Percentiles rank a stretch among this genome's conserved stretches.
These are phyloP conservation scores for Eira barbara DNA, from an alignment of 2,113 vertebrate genomes.

Conservation along the genomic window DNA sequence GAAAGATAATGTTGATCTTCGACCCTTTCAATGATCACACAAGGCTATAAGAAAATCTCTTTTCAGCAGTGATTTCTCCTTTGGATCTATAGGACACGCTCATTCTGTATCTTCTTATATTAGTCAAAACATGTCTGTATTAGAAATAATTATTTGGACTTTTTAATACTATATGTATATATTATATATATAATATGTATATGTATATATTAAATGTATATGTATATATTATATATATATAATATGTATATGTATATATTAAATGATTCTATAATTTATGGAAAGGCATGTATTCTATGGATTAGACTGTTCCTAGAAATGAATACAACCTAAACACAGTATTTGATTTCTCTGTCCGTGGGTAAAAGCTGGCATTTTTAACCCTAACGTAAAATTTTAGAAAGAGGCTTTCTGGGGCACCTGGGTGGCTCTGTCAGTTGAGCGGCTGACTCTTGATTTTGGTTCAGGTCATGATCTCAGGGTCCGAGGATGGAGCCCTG, in stretches of 20 bases:
- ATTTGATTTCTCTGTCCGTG: slow-evolving; percentile 24
- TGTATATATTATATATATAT: too few relatives aligned
- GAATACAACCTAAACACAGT: slow-evolving; percentile 2
- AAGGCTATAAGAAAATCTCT: not conserved
- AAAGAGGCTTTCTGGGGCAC: not conserved
- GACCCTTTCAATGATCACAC: not conserved
- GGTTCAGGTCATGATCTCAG: not conserved
- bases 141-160: slow-evolving; percentile 13
- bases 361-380: not conserved
- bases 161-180: not conserved
- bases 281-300: not conserved
- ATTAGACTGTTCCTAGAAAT: not conserved
- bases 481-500: not conserved
- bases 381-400: not conserved
- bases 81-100: not conserved
- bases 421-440: not conserved
- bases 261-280: not conserved
- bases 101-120: not conserved
- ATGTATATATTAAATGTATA: too few relatives aligned
- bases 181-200: too few relatives aligned
- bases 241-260: not conserved
- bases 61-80: not conserved
- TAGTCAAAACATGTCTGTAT: not conserved
- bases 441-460: not conserved
- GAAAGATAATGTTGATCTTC: not conserved